These are phyloP conservation scores for Spialia ferax DNA, from an alignment of 2,888 invertebrate genomes.

Conservation along the genomic window DNA sequence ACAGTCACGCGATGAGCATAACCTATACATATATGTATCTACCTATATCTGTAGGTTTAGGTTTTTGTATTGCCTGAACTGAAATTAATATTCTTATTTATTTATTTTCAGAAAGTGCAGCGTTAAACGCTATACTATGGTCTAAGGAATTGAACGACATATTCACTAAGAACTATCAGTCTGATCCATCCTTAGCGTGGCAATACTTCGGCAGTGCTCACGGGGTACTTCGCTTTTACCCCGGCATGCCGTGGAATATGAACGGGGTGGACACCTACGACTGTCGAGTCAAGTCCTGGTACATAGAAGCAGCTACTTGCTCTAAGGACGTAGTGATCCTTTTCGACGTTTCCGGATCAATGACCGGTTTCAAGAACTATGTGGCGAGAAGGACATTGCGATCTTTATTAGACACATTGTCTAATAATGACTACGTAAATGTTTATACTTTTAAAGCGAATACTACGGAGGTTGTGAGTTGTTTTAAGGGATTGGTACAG, in stretches of 20 bases:
- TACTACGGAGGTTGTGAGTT: constrained; percentile 92
- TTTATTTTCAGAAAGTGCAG: constrained; percentile 67
- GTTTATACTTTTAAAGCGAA: constrained; percentile 93
- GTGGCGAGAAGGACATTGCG: constrained; percentile 95
- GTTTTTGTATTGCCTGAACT: too few relatives aligned
- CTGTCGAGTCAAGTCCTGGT: constrained; percentile 97
- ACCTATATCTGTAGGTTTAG: too few relatives aligned
- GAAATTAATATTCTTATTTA: too few relatives aligned
- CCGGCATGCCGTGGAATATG: constrained; percentile 91
- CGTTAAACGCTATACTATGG: constrained; percentile 91
- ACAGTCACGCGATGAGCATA: background rate
- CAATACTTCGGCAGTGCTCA: constrained; percentile 98
- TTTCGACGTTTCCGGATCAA: constrained; percentile 98
- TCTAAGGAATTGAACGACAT: constrained; percentile 94
- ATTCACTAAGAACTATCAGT: constrained; percentile 94
- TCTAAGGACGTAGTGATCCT: constrained; percentile 99
- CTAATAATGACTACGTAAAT: constrained; percentile 99
- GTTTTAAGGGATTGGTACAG: constrained; percentile 95
- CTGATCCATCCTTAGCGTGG: constrained; percentile 97
- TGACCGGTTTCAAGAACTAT: constrained; percentile 94
- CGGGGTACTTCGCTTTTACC: constrained; percentile 97
- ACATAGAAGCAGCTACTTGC: constrained; percentile 98
- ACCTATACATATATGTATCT: too few relatives aligned
- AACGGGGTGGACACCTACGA: constrained; percentile 92
- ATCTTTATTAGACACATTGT: constrained; percentile 96